These are phyloP conservation scores for Rhynchophorus ferrugineus DNA, from an alignment of 1,140 invertebrate genomes.

Conservation along the genomic window DNA sequence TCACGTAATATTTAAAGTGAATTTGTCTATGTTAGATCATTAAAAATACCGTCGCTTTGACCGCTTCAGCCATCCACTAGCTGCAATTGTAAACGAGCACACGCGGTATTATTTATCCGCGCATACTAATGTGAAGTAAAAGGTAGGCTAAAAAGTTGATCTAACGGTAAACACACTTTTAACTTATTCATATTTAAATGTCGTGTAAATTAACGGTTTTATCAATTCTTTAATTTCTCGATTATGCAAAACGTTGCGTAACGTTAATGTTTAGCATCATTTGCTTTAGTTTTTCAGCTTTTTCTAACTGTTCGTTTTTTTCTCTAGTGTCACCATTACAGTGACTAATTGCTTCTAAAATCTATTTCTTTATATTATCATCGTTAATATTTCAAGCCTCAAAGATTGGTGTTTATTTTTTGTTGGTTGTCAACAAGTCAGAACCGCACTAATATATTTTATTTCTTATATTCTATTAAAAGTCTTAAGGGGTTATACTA, in stretches of 20 bases:
- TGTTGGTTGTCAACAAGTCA: no score
- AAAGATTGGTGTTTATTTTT: no score
- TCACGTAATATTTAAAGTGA: not conserved
- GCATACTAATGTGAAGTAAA: conserved; percentile 12
- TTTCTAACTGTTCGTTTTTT: conserved; percentile 3
- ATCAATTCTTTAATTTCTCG: conserved; percentile 1
- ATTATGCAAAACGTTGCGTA: conserved; percentile 4
- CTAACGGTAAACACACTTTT: conserved; percentile 5
- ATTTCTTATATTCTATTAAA: no score
- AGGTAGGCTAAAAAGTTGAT: conserved; percentile 6
- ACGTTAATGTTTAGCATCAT: not conserved
- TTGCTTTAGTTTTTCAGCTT: not conserved
- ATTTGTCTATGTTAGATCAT: not conserved
- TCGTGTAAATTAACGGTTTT: conserved; percentile 11
- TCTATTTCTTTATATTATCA: no score
- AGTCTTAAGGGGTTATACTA: no score
- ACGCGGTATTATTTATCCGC: not conserved
- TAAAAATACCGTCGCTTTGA: not conserved
- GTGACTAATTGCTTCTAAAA: no score
- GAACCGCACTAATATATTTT: no score
- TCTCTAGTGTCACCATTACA: not conserved
- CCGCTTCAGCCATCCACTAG: not conserved
- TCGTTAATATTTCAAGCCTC: no score
- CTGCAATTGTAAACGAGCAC: conserved; percentile 3
- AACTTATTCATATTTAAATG: conserved; percentile 13